phyloP scores from a whole-genome alignment of 2,797 vertebrate species.

The Poeciliopsis presidionis region DNA sequence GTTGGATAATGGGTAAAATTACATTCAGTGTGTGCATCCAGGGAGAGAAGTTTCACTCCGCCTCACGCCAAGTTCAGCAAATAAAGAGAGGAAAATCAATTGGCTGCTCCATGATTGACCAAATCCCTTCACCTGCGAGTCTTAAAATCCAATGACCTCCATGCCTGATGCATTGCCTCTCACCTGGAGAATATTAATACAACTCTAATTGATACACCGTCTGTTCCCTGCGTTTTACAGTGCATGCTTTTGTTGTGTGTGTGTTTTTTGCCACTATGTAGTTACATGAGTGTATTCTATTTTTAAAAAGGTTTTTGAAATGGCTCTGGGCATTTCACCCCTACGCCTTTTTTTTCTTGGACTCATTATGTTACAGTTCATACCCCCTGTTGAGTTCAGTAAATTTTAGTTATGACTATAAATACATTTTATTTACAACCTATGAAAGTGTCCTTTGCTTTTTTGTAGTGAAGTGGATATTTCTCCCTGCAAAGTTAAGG shows the following conservation, averaged over 20 bases:
- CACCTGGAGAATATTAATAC: constrained; percentile 54
- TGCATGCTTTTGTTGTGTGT: neutral
- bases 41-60: constrained; percentile 50
- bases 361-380: neutral
- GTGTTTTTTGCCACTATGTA: neutral
- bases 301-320: neutral
- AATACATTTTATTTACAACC: neutral
- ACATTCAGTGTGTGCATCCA: constrained; percentile 57
- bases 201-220: constrained; percentile 56
- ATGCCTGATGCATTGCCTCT: constrained; percentile 48
- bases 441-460: neutral
- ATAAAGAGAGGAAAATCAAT: constrained; percentile 72
- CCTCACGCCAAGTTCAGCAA: constrained; percentile 61
- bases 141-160: constrained; percentile 63
- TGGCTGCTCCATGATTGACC: constrained; percentile 64
- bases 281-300: neutral
- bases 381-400: neutral
- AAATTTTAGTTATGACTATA: neutral
- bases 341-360: neutral
- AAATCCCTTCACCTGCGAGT: constrained; percentile 61
- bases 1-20: constrained; percentile 62
- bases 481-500: neutral
- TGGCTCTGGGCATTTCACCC: neutral
- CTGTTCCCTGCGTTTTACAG: neutral
- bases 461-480: neutral